phyloP scores from a whole-genome alignment of 2,888 invertebrate genomes.

The Meta bourneti region DNA sequence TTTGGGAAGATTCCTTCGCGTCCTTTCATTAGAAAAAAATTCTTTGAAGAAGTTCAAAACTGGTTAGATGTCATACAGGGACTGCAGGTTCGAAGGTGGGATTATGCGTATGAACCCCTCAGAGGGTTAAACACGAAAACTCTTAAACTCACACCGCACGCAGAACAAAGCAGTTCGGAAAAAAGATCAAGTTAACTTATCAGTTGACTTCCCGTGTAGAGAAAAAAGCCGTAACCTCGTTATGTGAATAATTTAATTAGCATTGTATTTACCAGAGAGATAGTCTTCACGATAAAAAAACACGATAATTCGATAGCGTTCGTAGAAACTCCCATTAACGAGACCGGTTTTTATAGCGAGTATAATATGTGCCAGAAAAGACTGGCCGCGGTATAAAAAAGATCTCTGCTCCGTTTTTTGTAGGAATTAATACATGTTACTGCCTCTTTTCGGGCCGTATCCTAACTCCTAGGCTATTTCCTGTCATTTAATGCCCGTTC shows the following conservation, averaged over 20 bases:
- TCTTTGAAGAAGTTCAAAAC: too few relatives aligned
- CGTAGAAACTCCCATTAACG: neutral
- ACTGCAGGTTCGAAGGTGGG: too few relatives aligned
- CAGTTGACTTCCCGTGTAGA: neutral
- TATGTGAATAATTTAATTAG: conserved; percentile 19
- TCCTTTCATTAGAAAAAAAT: too few relatives aligned
- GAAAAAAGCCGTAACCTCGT: neutral
- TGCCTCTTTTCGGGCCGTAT: neutral
- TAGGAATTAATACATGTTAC: neutral
- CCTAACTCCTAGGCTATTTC: neutral
- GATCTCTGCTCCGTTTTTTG: neutral
- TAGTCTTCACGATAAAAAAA: neutral
- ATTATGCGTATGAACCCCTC: too few relatives aligned
- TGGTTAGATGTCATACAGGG: too few relatives aligned
- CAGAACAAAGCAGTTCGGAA: too few relatives aligned
- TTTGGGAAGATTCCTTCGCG: too few relatives aligned
- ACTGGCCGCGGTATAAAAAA: neutral
- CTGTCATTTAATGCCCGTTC: neutral
- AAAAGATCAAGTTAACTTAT: neutral
- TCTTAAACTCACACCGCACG: too few relatives aligned
- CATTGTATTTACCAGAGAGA: neutral
- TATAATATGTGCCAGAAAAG: neutral
- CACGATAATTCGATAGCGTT: neutral
- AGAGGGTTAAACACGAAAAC: too few relatives aligned
- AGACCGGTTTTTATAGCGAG: neutral